Percentiles rank a stretch among this genome's conserved stretches.
phyloP scores from a whole-genome alignment of 1,140 invertebrate species.

The Mercenaria mercenaria region DNA sequence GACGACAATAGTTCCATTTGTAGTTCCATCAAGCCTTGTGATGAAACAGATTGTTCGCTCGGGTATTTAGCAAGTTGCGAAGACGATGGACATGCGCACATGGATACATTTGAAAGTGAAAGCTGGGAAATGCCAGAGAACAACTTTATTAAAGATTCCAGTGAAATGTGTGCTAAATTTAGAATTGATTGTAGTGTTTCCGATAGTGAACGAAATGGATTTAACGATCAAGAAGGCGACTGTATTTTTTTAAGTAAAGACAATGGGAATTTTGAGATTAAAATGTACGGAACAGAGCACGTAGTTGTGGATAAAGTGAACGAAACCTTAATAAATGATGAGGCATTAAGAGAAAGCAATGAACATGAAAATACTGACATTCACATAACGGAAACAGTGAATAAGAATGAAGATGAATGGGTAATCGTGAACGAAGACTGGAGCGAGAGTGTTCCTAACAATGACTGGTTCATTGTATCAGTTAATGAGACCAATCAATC shows the following conservation, averaged over 20 bases:
- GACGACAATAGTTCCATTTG: slow-evolving; percentile 42
- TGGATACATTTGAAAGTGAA: background rate
- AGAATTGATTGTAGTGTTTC: background rate
- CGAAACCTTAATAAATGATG: background rate
- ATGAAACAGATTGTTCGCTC: slow-evolving; percentile 25
- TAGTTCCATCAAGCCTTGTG: slow-evolving; percentile 31
- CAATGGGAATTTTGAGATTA: background rate
- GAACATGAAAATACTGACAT: background rate
- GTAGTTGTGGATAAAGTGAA: background rate
- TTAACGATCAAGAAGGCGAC: background rate
- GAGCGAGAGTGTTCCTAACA: background rate
- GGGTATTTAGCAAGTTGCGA: slow-evolving; percentile 34
- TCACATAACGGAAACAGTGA: background rate
- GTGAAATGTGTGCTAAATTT: background rate
- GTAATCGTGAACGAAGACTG: background rate
- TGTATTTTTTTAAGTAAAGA: background rate
- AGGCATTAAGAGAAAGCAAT: background rate
- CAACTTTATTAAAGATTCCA: background rate
- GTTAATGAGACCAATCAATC: too few species aligned
- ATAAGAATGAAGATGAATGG: background rate
- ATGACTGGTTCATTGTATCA: background rate
- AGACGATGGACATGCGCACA: background rate
- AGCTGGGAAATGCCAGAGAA: background rate
- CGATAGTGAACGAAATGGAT: background rate
- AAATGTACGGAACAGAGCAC: background rate